Conservation (phyloP, 2,888 invertebrate genomes). For the Pseudococcus viburni region DNA sequence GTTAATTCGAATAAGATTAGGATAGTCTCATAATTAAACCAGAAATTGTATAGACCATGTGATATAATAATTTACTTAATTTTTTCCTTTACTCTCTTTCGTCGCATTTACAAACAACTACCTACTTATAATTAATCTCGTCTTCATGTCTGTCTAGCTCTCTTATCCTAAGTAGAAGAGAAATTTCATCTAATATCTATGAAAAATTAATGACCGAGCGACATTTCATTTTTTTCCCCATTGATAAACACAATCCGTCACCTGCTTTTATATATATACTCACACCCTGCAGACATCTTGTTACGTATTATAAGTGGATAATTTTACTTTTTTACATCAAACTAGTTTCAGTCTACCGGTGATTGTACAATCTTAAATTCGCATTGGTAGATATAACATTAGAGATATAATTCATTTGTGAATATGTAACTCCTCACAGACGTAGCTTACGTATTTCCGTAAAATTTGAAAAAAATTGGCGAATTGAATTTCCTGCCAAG, state of each 20-base stretch:
- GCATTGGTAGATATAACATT: too few species aligned
- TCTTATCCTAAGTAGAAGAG: neutral
- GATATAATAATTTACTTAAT: slow-evolving; percentile 39
- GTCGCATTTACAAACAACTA: neutral
- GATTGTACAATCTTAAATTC: neutral
- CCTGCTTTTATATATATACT: neutral
- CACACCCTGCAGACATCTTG: neutral
- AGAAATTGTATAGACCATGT: neutral
- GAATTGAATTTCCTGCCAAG: too few species aligned
- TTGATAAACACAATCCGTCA: slow-evolving; percentile 15
- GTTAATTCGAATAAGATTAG: neutral
- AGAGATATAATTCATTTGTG: too few species aligned
- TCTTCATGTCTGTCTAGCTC: neutral
- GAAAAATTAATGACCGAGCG: slow-evolving; percentile 30
- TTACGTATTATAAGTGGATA: neutral
- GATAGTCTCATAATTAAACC: slow-evolving; percentile 1
- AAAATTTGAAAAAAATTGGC: too few species aligned
- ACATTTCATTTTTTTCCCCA: neutral
- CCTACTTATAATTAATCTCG: slow-evolving; percentile 13
- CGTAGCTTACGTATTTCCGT: too few species aligned
- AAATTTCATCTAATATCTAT: slow-evolving; percentile 18
- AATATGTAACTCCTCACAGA: too few species aligned
- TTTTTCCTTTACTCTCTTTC: slow-evolving; percentile 24
- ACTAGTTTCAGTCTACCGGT: neutral
- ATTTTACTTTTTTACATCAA: neutral